These are phyloP conservation scores for Drosophila aldrichi DNA, from an alignment of 2,888 invertebrate species.

Conservation along the genomic window DNA sequence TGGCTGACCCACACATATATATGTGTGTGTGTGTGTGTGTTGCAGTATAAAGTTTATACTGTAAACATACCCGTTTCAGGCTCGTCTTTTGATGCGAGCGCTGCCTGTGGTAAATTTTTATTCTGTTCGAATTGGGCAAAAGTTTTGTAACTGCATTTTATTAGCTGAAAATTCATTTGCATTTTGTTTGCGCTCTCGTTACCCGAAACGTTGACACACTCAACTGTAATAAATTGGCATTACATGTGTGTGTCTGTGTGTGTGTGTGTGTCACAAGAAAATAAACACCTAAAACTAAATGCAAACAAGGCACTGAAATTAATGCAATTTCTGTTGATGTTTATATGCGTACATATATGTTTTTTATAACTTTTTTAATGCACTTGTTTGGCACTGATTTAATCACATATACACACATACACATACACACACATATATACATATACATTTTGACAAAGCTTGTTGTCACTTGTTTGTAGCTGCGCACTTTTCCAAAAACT, in stretches of 20 bases:
- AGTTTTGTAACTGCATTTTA: conserved; percentile 77
- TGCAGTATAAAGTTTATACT: conserved; percentile 30
- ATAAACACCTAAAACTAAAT: conserved; percentile 61
- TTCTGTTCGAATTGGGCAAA: conserved; percentile 49
- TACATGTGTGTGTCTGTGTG: conserved; percentile 16
- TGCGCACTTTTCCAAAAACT: conserved; percentile 65
- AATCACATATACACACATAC: conserved; percentile 48
- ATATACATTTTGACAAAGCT: conserved; percentile 31
- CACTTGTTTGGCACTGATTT: conserved; percentile 71
- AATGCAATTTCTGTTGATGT: conserved; percentile 67
- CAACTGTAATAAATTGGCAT: conserved; percentile 62
- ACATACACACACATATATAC: conserved; percentile 8
- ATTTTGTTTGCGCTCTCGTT: conserved; percentile 73
- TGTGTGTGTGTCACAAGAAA: conserved; percentile 29
- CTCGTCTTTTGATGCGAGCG: conserved; percentile 39
- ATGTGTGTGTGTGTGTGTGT: conserved; percentile 1
- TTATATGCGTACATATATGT: neutral
- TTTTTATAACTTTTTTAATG: conserved; percentile 72
- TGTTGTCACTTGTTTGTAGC: conserved; percentile 67
- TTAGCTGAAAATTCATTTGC: conserved; percentile 77
- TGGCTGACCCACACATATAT: conserved; percentile 30
- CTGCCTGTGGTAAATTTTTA: conserved; percentile 39
- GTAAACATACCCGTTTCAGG: conserved; percentile 61
- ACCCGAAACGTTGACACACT: conserved; percentile 48
- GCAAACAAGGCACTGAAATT: conserved; percentile 61